phyloP scores from a whole-genome alignment of 2,113 vertebrate species.

The Brachionichthys hirsutus region DNA sequence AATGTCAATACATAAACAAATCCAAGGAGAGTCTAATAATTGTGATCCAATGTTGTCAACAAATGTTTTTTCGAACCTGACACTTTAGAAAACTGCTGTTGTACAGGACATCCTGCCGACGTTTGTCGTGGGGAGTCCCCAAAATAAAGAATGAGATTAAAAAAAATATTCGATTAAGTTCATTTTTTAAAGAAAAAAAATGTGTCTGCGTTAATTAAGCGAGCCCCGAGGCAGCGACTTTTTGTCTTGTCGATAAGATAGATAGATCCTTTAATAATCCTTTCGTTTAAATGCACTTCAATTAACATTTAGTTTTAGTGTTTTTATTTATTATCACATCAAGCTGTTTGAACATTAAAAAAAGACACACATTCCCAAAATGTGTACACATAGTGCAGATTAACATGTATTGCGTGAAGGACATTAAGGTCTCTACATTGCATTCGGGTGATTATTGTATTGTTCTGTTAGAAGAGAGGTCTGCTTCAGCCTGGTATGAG shows the following conservation, averaged over 20 bases:
- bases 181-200: too few species aligned
- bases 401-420: slow-evolving; percentile 58
- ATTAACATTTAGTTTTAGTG: slow-evolving; percentile 29
- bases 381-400: slow-evolving; percentile 63
- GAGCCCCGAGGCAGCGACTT: too few species aligned
- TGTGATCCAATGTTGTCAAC: slow-evolving; percentile 48
- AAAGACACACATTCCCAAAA: slow-evolving; percentile 60
- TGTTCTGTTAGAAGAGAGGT: slow-evolving; percentile 25
- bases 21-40: not conserved
- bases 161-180: too few species aligned
- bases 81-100: slow-evolving; percentile 58
- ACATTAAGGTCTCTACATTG: slow-evolving; percentile 48
- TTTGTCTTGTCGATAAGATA: too few species aligned
- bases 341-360: slow-evolving; percentile 58
- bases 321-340: slow-evolving; percentile 65
- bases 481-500: slow-evolving; percentile 3
- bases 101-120: slow-evolving; percentile 4
- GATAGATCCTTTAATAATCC: too few species aligned
- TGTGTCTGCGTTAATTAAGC: too few species aligned
- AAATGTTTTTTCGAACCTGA: slow-evolving; percentile 40
- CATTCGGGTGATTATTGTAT: slow-evolving; percentile 40
- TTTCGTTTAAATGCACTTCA: not conserved
- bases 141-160: not conserved
- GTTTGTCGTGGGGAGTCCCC: too few species aligned
- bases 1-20: slow-evolving; percentile 1